Evolutionary conservation across 2,797 vertebrate genomes (phyloP), one percentile per base, ranked within the genome.

Genomic region (Gymnothorax reevesii): DNA sequence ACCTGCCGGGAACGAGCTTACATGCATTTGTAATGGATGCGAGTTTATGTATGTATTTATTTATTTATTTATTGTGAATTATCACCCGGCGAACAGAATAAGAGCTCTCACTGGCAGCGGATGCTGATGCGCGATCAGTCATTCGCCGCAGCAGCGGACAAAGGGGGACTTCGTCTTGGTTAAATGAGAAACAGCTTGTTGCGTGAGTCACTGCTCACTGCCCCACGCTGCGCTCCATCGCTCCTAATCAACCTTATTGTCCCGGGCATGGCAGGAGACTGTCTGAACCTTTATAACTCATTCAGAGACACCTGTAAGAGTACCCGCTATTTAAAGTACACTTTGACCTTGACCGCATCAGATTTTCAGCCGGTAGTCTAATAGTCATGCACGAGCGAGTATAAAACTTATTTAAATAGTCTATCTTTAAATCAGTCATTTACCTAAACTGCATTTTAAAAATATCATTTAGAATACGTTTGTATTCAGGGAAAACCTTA

Each of bases 211-310:
- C 85, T 84, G 75, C 77, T 66, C 83, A 82, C 87, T 71, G 83
- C 57, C 88, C 87, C 89, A 87, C 82, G 75, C 89, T 83, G 84
- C 85, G 88, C 84, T 88, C 64, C 83, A 71, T 84, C 60, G 71
- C 85, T 87, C 85, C 86, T 84, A 90, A 91, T 90, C 88, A 90
- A 85, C 88, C 86, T 88, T 88, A 88, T 91, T 89, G 89, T 90
- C 83, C 88, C 69, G 82, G 87, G 83, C 88, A 83, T 88, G 85
- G 82, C 57, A 7, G 55, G 82, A 55, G 82, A 4, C 84, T 59
- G 85, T 73, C 83, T 85, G 79, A 85, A 83, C 84, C 86, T 73
- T 83, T 49, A 60, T 83, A 88, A 87, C 83, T 87, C 85, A 85
- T 87, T 84, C 88, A 87, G 86, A 87, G 27, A 57, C 75, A 66